Percentiles rank a stretch among this genome's conserved stretches.
These are phyloP conservation scores for Borostomias antarcticus DNA, from an alignment of 2,797 vertebrate genomes.

Conservation along the genomic window DNA sequence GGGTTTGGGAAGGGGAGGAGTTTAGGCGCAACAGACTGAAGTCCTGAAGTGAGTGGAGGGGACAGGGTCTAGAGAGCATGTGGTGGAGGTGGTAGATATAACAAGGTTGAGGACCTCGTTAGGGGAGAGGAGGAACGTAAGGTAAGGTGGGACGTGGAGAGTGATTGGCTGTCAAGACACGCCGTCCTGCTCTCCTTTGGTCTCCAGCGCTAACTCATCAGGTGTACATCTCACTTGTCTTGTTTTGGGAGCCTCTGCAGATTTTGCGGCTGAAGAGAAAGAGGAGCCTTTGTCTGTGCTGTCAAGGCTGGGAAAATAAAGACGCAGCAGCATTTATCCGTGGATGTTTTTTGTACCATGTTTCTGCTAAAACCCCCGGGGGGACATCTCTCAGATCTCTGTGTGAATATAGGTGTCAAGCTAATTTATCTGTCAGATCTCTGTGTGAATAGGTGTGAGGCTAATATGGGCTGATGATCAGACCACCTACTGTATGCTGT, in stretches of 20 bases:
- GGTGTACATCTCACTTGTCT: slow-evolving; percentile 21
- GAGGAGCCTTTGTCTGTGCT: not conserved
- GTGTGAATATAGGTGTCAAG: not conserved
- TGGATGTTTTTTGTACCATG: not conserved
- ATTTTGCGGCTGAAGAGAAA: not conserved
- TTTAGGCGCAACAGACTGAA: no score
- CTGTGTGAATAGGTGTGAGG: slow-evolving; percentile 2
- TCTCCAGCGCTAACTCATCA: slow-evolving; percentile 31
- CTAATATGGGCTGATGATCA: slow-evolving; percentile 14
- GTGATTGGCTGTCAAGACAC: no score
- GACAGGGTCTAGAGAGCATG: no score
- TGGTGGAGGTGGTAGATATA: no score
- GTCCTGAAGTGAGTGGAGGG: no score
- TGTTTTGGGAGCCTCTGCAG: slow-evolving; percentile 17
- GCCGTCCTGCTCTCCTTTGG: slow-evolving; percentile 37
- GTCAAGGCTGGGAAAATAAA: not conserved
- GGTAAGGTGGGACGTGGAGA: no score
- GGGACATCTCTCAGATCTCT: not conserved
- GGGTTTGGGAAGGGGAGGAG: no score
- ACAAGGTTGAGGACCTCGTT: no score
- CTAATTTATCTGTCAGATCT: slow-evolving; percentile 13
- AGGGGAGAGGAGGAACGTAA: no score
- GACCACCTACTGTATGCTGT: slow-evolving; percentile 8
- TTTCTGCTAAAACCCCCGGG: not conserved
- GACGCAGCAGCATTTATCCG: not conserved